A percentile compares a stretch with the other conserved stretches of the same genome.
Conservation (phyloP, 2,888 invertebrate species). For the Campaea margaritaria region DNA sequence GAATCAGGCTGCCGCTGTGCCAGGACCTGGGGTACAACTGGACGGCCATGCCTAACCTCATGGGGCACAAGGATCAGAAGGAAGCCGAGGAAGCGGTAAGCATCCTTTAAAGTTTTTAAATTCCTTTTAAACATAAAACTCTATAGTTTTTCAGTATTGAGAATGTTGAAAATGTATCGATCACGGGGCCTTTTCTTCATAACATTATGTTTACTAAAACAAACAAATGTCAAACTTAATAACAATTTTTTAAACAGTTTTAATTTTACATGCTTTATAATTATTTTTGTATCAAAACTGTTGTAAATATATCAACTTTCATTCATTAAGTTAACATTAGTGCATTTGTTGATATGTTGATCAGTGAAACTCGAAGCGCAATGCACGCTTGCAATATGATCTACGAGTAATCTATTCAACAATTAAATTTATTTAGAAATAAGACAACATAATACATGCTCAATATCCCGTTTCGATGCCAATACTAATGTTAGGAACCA, state of each 20-base stretch:
- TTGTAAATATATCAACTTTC: neutral
- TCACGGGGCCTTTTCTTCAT: no score
- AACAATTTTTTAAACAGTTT: no score
- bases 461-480: no score
- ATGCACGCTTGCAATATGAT: neutral
- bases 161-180: no score
- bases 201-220: no score
- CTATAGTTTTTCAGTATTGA: no score
- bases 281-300: neutral
- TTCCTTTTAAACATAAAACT: neutral
- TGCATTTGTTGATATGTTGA: neutral
- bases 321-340: neutral
- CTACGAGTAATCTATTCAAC: no score
- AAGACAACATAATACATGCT: no score
- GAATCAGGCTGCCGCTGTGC: slow-evolving; percentile 91
- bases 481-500: no score
- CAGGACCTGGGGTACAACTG: slow-evolving; percentile 93
- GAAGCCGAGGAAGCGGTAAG: slow-evolving; percentile 92
- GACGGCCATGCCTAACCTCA: slow-evolving; percentile 94
- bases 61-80: slow-evolving; percentile 92
- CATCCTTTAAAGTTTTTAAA: neutral
- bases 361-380: neutral
- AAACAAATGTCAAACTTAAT: no score
- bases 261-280: no score
- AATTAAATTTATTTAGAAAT: no score